Conservation (phyloP, 2,888 invertebrate genomes). For the Lymantria monacha region DNA sequence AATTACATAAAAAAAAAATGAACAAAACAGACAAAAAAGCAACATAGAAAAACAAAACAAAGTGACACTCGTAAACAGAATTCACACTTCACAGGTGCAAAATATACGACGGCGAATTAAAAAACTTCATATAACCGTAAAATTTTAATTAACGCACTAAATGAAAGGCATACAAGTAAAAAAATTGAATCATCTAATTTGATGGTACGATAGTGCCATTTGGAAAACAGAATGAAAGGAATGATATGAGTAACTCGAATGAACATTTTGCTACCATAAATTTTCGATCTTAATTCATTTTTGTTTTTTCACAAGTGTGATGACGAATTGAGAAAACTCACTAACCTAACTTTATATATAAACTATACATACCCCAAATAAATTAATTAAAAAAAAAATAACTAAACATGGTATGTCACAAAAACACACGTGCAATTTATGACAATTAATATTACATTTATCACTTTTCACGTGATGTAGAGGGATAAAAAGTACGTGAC, state of each 20-base stretch:
- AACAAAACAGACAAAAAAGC: conserved; percentile 49
- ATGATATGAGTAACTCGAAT: conserved; percentile 57
- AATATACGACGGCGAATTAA: conserved; percentile 58
- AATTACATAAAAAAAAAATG: conserved; percentile 43
- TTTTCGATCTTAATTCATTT: conserved; percentile 4
- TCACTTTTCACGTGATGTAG: no score
- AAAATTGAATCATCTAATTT: conserved; percentile 74
- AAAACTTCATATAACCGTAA: conserved; percentile 55
- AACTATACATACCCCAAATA: no score
- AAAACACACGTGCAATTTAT: no score
- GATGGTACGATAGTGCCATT: conserved; percentile 52
- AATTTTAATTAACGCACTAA: conserved; percentile 78
- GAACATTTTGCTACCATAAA: conserved; percentile 32
- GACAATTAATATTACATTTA: no score
- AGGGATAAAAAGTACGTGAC: no score
- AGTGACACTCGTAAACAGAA: conserved; percentile 50
- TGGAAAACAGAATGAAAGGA: conserved; percentile 51
- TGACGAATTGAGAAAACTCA: no score
- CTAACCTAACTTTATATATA: no score
- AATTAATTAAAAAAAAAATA: no score
- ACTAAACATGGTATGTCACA: no score
- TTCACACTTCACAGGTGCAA: conserved; percentile 79
- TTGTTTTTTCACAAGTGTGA: no score
- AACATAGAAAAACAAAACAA: conserved; percentile 39
- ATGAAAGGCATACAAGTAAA: conserved; percentile 58